Evolutionary conservation across 2,113 vertebrate species (phyloP), one percentile per base, ranked within the genome.

Genomic region (Megatriorchis doriae): DNA sequence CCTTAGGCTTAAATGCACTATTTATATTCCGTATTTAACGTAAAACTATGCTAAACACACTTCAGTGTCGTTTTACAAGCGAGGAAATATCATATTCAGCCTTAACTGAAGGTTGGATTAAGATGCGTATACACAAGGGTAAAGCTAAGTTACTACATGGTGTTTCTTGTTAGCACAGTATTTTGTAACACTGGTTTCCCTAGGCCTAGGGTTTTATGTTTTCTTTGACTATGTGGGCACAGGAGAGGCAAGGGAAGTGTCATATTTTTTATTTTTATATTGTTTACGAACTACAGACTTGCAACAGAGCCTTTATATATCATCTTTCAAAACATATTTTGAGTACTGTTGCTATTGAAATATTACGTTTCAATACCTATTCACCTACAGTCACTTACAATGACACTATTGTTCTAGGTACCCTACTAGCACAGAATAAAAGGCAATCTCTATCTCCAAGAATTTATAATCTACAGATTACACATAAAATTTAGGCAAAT

Each of bases 271-370:
- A 93, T 96, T 95, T 91, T 92, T 89, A 85, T 91, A 89, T 90
- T 95, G 91, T 94, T 96, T 95, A 88, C 11, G 9, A 89, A 88
- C 88, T 85, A 82, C 40, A 93, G 86, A 62, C 85, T 93, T 73
- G 81, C 81, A 84, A 82, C 65, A 78, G 66, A 94, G 55, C 58
- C 77, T 88, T 95, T 89, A 93, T 91, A 93, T 90, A 96, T 97
- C 94, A 95, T 90, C 84, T 94, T 94, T 96, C 95, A 95, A 96
- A 97, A 91, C 74, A 80, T 86, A 90, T 95, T 96, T 87, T 91
- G 91, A 90, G 84, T 68, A 77, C 40, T 34, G 77, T 70, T 77
- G 81, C 81, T 93, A 81, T 71, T 95, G 95, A 97, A 94, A 97
- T 94, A 96, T 88, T 96, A 95, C 71, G 91, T 87, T 97, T 97